Conservation (phyloP, 1,140 invertebrate genomes). For the Plutomurus gul region DNA sequence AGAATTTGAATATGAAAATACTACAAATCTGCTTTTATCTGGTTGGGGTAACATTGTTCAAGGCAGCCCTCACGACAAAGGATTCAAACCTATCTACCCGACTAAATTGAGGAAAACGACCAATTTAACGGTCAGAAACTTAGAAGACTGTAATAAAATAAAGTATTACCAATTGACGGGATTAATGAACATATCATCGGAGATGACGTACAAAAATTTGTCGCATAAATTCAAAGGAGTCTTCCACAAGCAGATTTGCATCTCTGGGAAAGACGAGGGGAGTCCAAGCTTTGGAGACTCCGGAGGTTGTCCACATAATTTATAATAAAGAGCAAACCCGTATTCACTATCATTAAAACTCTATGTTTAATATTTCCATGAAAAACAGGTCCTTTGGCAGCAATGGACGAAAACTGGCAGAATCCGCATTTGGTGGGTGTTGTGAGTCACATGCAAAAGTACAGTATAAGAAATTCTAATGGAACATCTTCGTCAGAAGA, state of each 20-base stretch:
- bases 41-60: conserved; percentile 30
- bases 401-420: background rate
- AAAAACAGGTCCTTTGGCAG: background rate
- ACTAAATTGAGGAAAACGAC: background rate
- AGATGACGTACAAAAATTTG: background rate
- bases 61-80: background rate
- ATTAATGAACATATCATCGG: background rate
- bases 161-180: background rate
- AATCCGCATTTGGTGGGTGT: background rate
- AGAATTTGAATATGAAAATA: background rate
- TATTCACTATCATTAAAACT: no score
- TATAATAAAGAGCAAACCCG: no score
- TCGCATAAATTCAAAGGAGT: background rate
- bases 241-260: background rate
- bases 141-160: background rate
- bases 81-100: background rate
- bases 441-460: background rate
- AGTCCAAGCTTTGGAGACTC: background rate
- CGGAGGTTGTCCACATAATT: no score
- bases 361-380: background rate
- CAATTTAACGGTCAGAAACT: background rate
- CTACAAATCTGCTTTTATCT: background rate
- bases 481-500: background rate
- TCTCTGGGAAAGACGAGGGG: background rate
- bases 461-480: background rate